Conservation (phyloP, 1,140 invertebrate genomes). For the Samia ricini region DNA sequence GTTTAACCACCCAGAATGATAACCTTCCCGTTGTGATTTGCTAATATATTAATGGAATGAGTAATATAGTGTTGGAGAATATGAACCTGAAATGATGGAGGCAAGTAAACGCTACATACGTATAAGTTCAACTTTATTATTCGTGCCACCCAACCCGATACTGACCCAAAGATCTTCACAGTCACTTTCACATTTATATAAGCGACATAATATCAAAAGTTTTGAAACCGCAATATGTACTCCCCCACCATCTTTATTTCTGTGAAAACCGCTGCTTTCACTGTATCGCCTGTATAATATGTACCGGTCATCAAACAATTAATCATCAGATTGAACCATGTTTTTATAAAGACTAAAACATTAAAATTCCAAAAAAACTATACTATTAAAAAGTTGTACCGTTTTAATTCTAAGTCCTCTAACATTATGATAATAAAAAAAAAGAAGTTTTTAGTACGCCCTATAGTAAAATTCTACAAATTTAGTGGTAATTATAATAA, state of each 20-base stretch:
- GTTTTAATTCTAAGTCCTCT: slow-evolving; percentile 12
- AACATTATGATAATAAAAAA: slow-evolving; percentile 22
- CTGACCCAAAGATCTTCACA: slow-evolving; percentile 16
- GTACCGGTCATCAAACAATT: slow-evolving; percentile 21
- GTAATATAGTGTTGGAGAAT: not conserved
- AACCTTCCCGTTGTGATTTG: not conserved
- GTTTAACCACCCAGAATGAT: not conserved
- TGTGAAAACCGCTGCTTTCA: slow-evolving; percentile 2
- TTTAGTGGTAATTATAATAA: not conserved
- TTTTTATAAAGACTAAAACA: slow-evolving; percentile 18
- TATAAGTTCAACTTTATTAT: not conserved
- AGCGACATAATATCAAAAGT: not conserved
- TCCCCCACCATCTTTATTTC: slow-evolving; percentile 8
- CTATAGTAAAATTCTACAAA: slow-evolving; percentile 1
- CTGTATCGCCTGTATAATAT: slow-evolving; percentile 18
- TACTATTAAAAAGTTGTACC: not conserved
- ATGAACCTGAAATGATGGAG: slow-evolving; percentile 8
- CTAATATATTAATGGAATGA: not conserved
- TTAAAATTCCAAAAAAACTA: slow-evolving; percentile 12
- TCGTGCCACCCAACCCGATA: not conserved
- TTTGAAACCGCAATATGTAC: slow-evolving; percentile 8
- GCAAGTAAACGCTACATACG: slow-evolving; percentile 13
- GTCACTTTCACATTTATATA: not conserved
- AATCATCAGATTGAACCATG: slow-evolving; percentile 19
- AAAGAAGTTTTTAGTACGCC: not conserved